Base-by-base conservation (phyloP, 1,140 invertebrate species). In the Zaprionus taronus region DNA sequence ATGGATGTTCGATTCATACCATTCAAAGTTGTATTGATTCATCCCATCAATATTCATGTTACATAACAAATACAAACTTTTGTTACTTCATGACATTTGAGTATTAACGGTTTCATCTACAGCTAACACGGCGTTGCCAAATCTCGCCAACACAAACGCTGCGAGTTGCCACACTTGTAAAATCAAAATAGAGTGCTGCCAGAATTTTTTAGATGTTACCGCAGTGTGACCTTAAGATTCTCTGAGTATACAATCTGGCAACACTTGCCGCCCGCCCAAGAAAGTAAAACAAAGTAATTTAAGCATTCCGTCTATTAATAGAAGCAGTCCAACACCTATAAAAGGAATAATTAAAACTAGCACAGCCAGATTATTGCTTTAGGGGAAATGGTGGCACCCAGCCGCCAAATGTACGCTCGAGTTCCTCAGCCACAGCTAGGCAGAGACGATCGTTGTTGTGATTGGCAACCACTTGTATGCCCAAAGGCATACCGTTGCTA, bases 361-460 rank as follows among this genome's bases (percentile, higher is more conserved):
- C 15, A 44, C 5, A 28, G 17, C 31, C 31, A 28, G 5, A 24
- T 65, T 61, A 90, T 5, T 72, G 36, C 26, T 82, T 90, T 5
- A 82, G 28, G 12, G 80, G 63, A 61, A 91, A 92, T 4, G 96
- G 96, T 5, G 95, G 94, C 12, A 95, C 94, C 96, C 96, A 99
- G 5, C 98, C 98, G 15, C 97, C 97, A 93, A 99, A 98, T 1
- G 93, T 93, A 61, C 95, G 94, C 83, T 98, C 97, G 11, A 99
- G 93, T 85, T 98, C 96, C 80, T 94, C 93, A 4, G 98, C 98
- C 1, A 98, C 96, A n/a, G 97, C 96, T 36, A 99, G 92, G 49
- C 96, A 96, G 3, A 98, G 93, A 31, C 95, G 95, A 93, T 99
- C 98, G 63, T 96, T 95, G 73, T 95, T 94, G 12, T 96, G 95